phyloP scores from a whole-genome alignment of 2,113 vertebrate species.

The Melanocharis versteri region DNA sequence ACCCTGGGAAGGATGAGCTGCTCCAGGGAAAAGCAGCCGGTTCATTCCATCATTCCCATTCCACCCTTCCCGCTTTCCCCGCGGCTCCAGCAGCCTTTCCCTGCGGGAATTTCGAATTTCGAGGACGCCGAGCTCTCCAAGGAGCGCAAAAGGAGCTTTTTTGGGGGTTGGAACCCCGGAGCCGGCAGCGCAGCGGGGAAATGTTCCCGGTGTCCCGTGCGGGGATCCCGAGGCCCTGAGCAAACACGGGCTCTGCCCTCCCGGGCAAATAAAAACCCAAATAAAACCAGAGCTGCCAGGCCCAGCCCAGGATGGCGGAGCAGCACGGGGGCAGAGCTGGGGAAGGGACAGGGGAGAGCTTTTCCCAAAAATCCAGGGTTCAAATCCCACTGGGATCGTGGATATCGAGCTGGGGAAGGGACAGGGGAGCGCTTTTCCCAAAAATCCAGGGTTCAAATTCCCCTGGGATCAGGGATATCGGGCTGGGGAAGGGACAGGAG shows the following conservation, averaged over 20 bases:
- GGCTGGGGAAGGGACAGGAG: too few species aligned
- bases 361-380: not conserved
- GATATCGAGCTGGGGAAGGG: too few species aligned
- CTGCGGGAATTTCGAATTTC: not conserved
- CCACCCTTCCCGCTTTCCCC: too few species aligned
- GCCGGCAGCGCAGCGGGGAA: not conserved
- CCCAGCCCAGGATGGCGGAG: not conserved
- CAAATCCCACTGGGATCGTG: not conserved
- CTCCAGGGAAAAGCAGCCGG: not conserved
- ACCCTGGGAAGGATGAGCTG: not conserved
- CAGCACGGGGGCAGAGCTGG: not conserved
- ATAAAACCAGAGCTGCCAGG: not conserved
- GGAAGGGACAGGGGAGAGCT: not conserved
- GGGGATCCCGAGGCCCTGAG: not conserved
- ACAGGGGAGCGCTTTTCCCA: not conserved
- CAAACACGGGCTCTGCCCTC: not conserved
- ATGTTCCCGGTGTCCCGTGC: not conserved
- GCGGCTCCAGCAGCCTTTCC: not conserved
- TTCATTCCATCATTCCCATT: too few species aligned
- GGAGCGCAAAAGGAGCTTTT: not conserved
- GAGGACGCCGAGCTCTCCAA: too few species aligned
- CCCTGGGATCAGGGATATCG: rapidly evolving
- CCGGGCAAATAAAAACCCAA: not conserved
- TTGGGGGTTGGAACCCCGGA: not conserved
- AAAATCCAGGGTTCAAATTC: not conserved